These are phyloP conservation scores for Athene noctua DNA, from an alignment of 2,113 vertebrate genomes.

Conservation along the genomic window DNA sequence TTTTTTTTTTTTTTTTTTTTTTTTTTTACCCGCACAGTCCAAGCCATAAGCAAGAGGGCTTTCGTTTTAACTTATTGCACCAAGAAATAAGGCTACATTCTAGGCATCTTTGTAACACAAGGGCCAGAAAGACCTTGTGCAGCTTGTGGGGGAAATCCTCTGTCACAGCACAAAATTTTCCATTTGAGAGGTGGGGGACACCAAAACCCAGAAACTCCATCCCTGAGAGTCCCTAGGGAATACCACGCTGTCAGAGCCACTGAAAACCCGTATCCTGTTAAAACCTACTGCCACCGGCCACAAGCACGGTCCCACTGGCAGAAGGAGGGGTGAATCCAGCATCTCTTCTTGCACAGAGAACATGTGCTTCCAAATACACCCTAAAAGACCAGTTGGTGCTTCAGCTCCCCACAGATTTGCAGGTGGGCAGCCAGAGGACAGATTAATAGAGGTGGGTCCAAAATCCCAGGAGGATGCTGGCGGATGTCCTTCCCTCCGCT, in stretches of 20 bases:
- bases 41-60: not conserved
- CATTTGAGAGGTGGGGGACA: fast-evolving
- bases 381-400: fast-evolving
- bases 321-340: not conserved
- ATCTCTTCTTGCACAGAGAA: no score
- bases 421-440: fast-evolving
- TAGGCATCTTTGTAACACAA: not conserved
- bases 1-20: not conserved
- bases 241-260: fast-evolving
- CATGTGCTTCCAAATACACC: not conserved
- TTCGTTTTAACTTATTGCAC: not conserved
- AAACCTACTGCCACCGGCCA: not conserved
- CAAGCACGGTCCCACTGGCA: fast-evolving
- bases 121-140: not conserved
- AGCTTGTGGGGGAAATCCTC: not conserved
- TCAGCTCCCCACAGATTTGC: fast-evolving
- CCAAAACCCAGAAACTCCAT: not conserved
- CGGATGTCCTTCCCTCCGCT: fast-evolving
- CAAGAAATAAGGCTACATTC: not conserved
- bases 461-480: not conserved
- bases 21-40: fast-evolving
- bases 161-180: not conserved
- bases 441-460: fast-evolving
- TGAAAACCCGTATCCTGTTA: not conserved
- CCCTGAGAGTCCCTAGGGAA: not conserved